Base-by-base conservation (phyloP, 1,140 invertebrate genomes). In the Triops cancriformis region DNA sequence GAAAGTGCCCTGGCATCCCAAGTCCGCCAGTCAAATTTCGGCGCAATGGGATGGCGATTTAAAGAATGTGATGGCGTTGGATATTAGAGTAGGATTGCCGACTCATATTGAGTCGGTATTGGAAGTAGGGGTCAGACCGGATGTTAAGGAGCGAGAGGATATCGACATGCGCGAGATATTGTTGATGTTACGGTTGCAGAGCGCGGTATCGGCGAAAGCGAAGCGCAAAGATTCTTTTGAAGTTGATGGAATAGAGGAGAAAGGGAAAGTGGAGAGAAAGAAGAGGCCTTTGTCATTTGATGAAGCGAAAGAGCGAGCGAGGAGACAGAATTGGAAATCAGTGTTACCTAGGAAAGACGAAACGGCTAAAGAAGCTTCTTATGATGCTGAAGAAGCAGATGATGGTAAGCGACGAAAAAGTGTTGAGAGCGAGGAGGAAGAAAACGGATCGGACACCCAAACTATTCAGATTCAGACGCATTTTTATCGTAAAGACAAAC, bases 151-250 rank as follows among this genome's bases (percentile, higher is more conserved):
- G 72, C 79, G 82, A 1, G 26, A 73, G 73, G 81, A 82, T 23
- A 77, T 83, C 12, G 81, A 82, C 75, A 77, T 83, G 12, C 79
- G 80, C 11, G 82, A 82, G 72, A 81, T 82, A 26, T 78, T 80
- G 28, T 79, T 81, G 72, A 82, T 82, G 81, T 78, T 82, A 14
- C 74, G 80, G n/a, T 80, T 82, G 26, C 28, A 81, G 77, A 78
- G 79, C 79, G 72, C 73, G 76, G 79, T 72, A 4, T 43, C 73
- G 31, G 75, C 31, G 12, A 28, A 74, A 41, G 27, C 31, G 7
- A 73, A 78, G n/a, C 78, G 80, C 79, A 80, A 81, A 72, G 80
- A 82, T 74, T 78, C 78, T 4, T 79, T 79, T 26, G 80, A 81
- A 42, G 78, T 80, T 31, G 80, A 81, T 26, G 73, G 80, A 7